Base-by-base conservation (phyloP, 2,888 invertebrate species). In the Plemyria rubiginata region DNA sequence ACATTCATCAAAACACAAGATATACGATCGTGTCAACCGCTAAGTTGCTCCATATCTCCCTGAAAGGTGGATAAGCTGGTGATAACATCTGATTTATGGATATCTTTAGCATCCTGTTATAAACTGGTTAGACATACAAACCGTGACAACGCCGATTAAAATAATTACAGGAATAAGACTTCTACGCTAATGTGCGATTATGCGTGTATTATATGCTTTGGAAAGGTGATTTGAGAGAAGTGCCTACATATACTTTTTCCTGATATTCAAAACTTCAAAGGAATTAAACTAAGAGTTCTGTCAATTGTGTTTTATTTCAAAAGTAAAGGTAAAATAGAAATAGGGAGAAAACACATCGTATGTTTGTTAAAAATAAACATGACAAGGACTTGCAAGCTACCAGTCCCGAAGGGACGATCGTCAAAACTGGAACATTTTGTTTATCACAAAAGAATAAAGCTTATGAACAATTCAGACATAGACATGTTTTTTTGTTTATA, bases 1-100 rank as follows among this genome's bases (percentile, higher is more conserved):
- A 54, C 41, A 51, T 22, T 48, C 28, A 50, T 53, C 41, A 52
- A 54, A 50, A 53, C 16, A 64, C 48, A 56, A 38, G 56, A 45
- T 56, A 53, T 36, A 54, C 15, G 40, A 50, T 50, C 28, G 29
- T 49, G 36, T 50, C 50, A 49, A 68, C 65, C 66, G 64, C 60
- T 54, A 65, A 63, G 64, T 62, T 43, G 59, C 60, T 61, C 57
- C 50, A 59, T 63, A 68, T 67, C 68, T 50, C 36, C 45, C 38
- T 50, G 58, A 61, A 54, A 38, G 48, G 41, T 61, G 46, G 67
- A 64, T 62, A 65, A 61, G 54, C 54, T 62, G 36, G 28, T 58
- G 76, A 76, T 75, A 75, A 66, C 68, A 60, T 54, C 55, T 67
- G 67, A 73, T 73, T 72, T 76, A 74, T 70, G 70, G 52, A 61